Evolutionary conservation across 2,113 vertebrate genomes (phyloP), one percentile per base, ranked within the genome.

Genomic region (Carettochelys insculpta): DNA sequence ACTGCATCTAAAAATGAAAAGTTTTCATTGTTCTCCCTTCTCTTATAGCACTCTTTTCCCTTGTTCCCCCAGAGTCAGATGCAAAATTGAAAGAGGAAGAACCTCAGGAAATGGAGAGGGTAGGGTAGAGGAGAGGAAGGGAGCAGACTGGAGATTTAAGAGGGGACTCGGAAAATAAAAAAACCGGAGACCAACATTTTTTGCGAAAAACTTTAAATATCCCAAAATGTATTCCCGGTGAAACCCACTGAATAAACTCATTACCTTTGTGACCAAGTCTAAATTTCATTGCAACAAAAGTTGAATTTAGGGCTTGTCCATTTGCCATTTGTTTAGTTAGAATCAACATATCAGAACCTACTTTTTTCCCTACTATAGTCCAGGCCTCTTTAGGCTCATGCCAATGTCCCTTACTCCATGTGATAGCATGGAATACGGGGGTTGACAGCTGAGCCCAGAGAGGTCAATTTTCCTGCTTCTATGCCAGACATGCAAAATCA

Each of bases 201-300:
- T 94, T 83, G 87, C 84, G 78, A 83, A 88, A 94, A 71, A 27
- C 27, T 73, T 73, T 38, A 43, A 27, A 73, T 65, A 38, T 31
- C 34, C 58, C 24, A 13, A 73, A 43, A 14, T 14, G 38, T 27
- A 6, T 73, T 43, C 68, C 5, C 22, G 41, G 92, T 91, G 82
- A 94, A 94, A 94, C 38, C 1, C 58, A 86, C 53, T 86, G 94
- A 89, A 94, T 95, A 92, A 94, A 96, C 95, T 95, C 86, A 96
- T 41, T 73, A 43, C 41, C 25, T 73, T 73, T 65, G 41, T 45
- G 41, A 73, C 22, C 19, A 73, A 43, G 24, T 43, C 41, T 73
- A 41, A 65, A 73, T 25, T 73, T 43, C 20, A 43, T 43, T 10
- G n/a, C 61, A 65, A n/a, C 34, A 61, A 61, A 61, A 61, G 14